Evolutionary conservation across 1,140 invertebrate species (phyloP).

Genomic region (Phymastichus coffea): DNA sequence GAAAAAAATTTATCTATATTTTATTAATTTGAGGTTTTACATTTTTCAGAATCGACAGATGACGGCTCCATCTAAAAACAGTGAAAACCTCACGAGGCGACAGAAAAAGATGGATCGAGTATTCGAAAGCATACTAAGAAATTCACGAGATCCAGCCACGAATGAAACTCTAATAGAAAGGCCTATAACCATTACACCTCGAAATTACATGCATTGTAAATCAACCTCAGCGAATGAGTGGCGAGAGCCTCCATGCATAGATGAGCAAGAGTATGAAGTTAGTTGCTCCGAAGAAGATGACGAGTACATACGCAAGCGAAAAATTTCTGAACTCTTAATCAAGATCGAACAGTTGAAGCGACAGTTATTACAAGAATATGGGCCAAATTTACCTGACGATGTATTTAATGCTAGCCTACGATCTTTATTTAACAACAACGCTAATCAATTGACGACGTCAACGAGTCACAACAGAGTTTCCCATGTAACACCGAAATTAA

Average conservation of each 20-base stretch:
- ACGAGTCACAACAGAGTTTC: background rate
- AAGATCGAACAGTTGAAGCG: conserved; percentile 48
- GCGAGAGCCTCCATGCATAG: conserved; percentile 26
- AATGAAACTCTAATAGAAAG: conserved; percentile 29
- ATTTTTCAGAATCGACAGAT: conserved; percentile 24
- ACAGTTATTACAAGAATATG: conserved; percentile 45
- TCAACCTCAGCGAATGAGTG: conserved; percentile 24
- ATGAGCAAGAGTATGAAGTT: background rate
- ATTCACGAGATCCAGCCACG: background rate
- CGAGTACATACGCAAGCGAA: conserved; percentile 39
- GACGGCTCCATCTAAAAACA: conserved; percentile 32
- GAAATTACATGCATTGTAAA: conserved; percentile 13
- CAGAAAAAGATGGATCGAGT: conserved; percentile 45
- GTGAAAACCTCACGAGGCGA: conserved; percentile 32
- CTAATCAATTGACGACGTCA: background rate
- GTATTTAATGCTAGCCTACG: conserved; percentile 43
- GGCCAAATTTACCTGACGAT: conserved; percentile 42
- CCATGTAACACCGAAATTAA: background rate
- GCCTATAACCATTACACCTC: conserved; percentile 36
- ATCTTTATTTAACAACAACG: conserved; percentile 33
- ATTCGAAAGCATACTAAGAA: conserved; percentile 34
- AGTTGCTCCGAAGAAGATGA: conserved; percentile 11
- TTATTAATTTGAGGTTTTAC: too few relatives aligned
- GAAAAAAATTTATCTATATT: too few relatives aligned
- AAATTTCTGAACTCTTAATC: conserved; percentile 46